Evolutionary conservation across 2,888 invertebrate genomes (phyloP).

Genomic region (Drosophila helvetica): DNA sequence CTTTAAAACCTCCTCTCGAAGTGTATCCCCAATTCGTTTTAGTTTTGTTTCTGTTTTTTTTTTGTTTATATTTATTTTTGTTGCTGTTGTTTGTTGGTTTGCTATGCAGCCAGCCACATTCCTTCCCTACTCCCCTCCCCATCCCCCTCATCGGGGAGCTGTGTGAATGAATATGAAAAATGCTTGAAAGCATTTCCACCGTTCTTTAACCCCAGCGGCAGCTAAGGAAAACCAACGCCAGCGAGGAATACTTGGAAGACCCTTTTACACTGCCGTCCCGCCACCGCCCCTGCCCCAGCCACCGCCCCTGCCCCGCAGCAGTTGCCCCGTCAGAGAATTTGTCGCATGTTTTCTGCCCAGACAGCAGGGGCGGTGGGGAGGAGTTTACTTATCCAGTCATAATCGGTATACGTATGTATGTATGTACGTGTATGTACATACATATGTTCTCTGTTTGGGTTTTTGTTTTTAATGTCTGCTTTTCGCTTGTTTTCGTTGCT

Average conservation of each 20-base stretch:
- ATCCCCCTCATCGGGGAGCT: neutral
- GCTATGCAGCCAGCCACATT: conserved; percentile 11
- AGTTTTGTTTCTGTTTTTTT: conserved; percentile 11
- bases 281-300: neutral
- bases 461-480: conserved; percentile 62
- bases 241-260: conserved; percentile 52
- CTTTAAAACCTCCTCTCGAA: neutral
- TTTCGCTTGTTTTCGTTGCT: conserved; percentile 41
- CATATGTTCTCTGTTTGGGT: conserved; percentile 21
- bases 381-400: conserved; percentile 38
- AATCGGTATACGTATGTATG: conserved; percentile 25
- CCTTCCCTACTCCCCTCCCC: neutral
- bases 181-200: conserved; percentile 72
- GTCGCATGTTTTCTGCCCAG: conserved; percentile 33
- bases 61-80: conserved; percentile 55
- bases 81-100: conserved; percentile 41
- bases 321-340: conserved; percentile 17
- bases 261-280: conserved; percentile 27
- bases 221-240: conserved; percentile 18
- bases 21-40: conserved; percentile 34
- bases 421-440: conserved; percentile 39
- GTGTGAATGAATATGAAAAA: conserved; percentile 63
- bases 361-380: conserved; percentile 2
- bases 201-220: conserved; percentile 63
- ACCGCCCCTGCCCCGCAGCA: neutral